Evolutionary conservation across 2,888 invertebrate species (phyloP).

Genomic region (Plemyria rubiginata): DNA sequence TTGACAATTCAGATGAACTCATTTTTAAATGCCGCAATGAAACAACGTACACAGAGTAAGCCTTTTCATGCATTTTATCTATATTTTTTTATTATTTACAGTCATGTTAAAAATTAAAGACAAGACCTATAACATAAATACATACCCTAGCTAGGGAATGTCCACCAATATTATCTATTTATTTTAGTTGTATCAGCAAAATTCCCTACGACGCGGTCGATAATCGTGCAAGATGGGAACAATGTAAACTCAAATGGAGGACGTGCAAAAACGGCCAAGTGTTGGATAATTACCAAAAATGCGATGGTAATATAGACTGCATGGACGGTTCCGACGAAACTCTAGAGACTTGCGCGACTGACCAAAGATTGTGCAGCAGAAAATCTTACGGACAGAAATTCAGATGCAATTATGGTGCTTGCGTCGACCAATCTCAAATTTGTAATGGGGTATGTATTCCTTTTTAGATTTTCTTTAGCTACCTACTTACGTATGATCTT

Average conservation of each 20-base stretch:
- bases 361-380: constrained; percentile 3
- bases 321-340: constrained; percentile 22
- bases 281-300: background rate
- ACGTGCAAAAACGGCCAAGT: constrained; percentile 14
- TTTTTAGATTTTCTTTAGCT: background rate
- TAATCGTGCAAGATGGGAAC: background rate
- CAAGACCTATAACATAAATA: too few relatives aligned
- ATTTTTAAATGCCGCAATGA: constrained; percentile 14
- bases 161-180: too few relatives aligned
- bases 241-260: constrained; percentile 1
- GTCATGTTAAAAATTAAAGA: too few relatives aligned
- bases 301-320: constrained; percentile 19
- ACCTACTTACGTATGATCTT: too few relatives aligned
- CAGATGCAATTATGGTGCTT: constrained; percentile 19
- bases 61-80: background rate
- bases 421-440: constrained; percentile 2
- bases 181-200: background rate
- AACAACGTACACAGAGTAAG: background rate
- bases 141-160: too few relatives aligned
- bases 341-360: constrained; percentile 17
- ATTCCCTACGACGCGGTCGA: constrained; percentile 7
- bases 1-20: constrained; percentile 19
- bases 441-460: constrained; percentile 18
- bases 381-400: constrained; percentile 1
- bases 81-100: too few relatives aligned